Conservation (phyloP, 2,113 vertebrate species). For the Dryoscopus gambensis region DNA sequence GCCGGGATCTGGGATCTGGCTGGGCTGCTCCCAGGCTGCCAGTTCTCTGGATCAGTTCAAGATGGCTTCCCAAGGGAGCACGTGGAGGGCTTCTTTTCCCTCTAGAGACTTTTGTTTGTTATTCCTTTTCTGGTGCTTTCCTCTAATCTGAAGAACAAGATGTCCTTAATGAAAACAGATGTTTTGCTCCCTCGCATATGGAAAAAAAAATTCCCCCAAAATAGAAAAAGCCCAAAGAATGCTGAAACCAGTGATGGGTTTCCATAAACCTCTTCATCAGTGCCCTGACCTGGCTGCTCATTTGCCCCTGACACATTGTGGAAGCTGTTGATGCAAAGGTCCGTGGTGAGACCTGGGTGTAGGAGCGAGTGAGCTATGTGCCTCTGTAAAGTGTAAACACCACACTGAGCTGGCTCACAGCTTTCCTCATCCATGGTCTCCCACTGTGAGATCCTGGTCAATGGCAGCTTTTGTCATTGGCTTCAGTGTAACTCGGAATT, state of each 20-base stretch:
- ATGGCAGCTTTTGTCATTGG: slow-evolving; percentile 59
- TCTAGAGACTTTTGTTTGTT: slow-evolving; percentile 34
- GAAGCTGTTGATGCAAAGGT: neutral
- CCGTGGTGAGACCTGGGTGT: neutral
- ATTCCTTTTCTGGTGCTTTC: slow-evolving; percentile 46
- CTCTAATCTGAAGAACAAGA: slow-evolving; percentile 56
- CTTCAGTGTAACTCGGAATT: slow-evolving; percentile 31
- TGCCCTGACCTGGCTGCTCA: neutral
- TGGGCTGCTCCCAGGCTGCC: neutral
- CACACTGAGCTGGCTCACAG: slow-evolving; percentile 20
- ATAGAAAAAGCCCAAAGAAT: slow-evolving; percentile 14
- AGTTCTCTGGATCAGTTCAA: neutral
- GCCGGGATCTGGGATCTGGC: neutral
- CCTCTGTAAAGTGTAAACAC: slow-evolving; percentile 17
- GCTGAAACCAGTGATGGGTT: neutral
- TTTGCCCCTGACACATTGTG: neutral
- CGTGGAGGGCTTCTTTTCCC: neutral
- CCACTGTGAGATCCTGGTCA: slow-evolving; percentile 58
- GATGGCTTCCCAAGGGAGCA: slow-evolving; percentile 1
- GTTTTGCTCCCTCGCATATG: slow-evolving; percentile 32
- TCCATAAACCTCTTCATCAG: neutral
- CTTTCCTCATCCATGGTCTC: slow-evolving; percentile 32
- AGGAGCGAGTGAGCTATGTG: neutral
- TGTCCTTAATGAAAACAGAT: slow-evolving; percentile 56
- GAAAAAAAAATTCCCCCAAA: neutral